Conservation (phyloP, 1,140 invertebrate genomes). For the Cotesia glomerata region DNA sequence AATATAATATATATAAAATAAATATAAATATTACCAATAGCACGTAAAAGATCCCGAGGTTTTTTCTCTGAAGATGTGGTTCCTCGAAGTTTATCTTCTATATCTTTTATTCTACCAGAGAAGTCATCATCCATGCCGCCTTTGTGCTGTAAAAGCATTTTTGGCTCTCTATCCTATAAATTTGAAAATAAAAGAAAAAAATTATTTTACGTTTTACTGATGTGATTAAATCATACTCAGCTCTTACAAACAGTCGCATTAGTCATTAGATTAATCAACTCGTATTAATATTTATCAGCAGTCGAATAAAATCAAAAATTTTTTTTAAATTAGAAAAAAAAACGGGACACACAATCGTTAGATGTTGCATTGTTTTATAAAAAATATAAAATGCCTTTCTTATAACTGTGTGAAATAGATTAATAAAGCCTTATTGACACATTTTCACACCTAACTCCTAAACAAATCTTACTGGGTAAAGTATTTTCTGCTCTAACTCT, state of each 20-base stretch:
- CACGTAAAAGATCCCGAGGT: slow-evolving; percentile 83
- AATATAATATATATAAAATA: neutral
- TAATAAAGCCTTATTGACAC: slow-evolving; percentile 23
- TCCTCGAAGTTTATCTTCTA: slow-evolving; percentile 72
- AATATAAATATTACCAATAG: slow-evolving; percentile 68
- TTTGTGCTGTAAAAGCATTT: slow-evolving; percentile 66
- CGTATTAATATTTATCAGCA: neutral
- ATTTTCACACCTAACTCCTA: slow-evolving; percentile 3
- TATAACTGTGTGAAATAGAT: neutral
- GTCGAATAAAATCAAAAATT: neutral
- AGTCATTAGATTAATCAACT: no score
- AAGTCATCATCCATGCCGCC: slow-evolving; percentile 71
- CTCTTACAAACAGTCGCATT: neutral
- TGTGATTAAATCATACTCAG: neutral
- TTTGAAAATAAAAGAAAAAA: slow-evolving; percentile 16
- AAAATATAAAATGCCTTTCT: neutral
- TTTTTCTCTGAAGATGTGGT: slow-evolving; percentile 72
- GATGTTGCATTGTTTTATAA: neutral
- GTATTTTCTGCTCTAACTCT: slow-evolving; percentile 77
- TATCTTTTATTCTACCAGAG: slow-evolving; percentile 72
- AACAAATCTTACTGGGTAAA: slow-evolving; percentile 73
- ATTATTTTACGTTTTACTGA: neutral
- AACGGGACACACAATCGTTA: neutral
- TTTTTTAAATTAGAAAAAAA: slow-evolving; percentile 4
- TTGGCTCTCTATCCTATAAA: slow-evolving; percentile 71